Evolutionary conservation across 2,797 vertebrate species (phyloP).

Genomic region (Falco concolor): DNA sequence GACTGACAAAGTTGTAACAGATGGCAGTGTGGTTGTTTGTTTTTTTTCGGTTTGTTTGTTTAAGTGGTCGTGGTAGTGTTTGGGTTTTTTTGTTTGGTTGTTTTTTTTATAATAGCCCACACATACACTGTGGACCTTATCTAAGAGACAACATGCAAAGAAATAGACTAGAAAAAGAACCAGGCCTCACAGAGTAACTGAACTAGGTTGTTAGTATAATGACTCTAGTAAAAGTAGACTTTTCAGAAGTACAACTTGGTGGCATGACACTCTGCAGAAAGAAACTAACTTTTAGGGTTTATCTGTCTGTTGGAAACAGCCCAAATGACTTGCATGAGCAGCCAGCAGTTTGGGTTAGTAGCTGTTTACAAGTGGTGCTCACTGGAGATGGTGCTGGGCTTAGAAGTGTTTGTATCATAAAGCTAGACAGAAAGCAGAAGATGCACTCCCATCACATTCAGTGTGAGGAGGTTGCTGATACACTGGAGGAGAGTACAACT

Average conservation of each 20-base stretch:
- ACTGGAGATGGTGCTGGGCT: background rate
- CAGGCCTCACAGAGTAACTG: background rate
- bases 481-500: background rate
- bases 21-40: rapidly evolving
- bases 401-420: background rate
- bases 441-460: background rate
- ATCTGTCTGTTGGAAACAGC: background rate
- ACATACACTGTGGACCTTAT: background rate
- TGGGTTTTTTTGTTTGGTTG: background rate
- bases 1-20: background rate
- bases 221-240: background rate
- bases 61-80: too few species aligned
- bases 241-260: background rate
- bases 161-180: background rate
- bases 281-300: background rate
- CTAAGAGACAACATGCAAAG: background rate
- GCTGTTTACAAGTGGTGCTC: background rate
- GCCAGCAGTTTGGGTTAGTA: background rate
- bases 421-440: background rate
- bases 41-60: background rate
- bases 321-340: background rate
- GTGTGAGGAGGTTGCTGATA: background rate
- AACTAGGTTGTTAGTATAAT: background rate
- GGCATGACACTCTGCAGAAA: background rate
- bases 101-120: background rate